Conservation (phyloP, 2,888 invertebrate genomes). For the Nasonovia ribisnigri region DNA sequence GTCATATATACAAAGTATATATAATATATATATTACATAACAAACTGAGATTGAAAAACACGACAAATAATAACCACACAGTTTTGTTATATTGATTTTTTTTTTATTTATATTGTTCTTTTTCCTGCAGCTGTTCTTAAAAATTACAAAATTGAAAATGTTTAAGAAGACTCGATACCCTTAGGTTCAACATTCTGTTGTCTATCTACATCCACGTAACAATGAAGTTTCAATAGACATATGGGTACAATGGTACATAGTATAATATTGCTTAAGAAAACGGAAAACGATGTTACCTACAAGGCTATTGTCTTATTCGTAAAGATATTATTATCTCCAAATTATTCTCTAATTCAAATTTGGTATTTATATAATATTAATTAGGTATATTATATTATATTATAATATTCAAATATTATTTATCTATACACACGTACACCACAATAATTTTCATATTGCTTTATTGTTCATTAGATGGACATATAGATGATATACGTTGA, state of each 20-base stretch:
- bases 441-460: neutral
- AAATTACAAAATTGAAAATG: neutral
- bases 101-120: neutral
- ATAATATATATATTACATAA: neutral
- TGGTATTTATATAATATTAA: too few relatives aligned
- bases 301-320: too few relatives aligned
- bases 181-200: neutral
- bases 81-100: neutral
- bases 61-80: too few relatives aligned
- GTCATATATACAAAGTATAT: neutral
- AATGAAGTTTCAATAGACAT: neutral
- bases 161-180: neutral
- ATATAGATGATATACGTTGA: neutral
- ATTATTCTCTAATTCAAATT: neutral
- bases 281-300: too few relatives aligned
- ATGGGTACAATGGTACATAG: neutral
- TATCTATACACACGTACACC: neutral
- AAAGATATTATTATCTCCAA: neutral
- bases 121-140: neutral
- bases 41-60: neutral
- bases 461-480: neutral
- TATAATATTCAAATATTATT: neutral
- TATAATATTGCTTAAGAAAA: neutral
- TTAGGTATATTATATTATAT: too few relatives aligned
- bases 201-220: neutral